Base-by-base conservation (phyloP, 2,888 invertebrate genomes). In the Portevinia maculata region DNA sequence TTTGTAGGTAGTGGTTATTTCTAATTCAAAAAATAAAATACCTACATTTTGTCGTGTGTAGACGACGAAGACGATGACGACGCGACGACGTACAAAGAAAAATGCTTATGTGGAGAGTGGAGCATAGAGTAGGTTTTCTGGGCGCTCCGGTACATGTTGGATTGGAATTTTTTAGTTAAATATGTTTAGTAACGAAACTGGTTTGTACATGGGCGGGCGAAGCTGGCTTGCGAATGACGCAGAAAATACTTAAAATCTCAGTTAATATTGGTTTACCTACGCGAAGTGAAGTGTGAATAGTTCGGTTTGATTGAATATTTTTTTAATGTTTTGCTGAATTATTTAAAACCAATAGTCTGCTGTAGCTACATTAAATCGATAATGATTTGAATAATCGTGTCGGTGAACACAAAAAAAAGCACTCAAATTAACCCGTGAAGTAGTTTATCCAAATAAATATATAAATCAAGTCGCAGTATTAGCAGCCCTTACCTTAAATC, bases 141-240 rank as follows among this genome's bases (percentile, higher is more conserved):
- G 69, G 75, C 62, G 57, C 69, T 50, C 69, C 57, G 62, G 52
- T 69, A 75, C 62, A 75, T 62, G 74, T 79, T 69, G 50, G 57
- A 69, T 75, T 59, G 78, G 70, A 65, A 59, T 70, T 48, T 79
- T 62, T 76, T 64, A 62, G 76, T 70, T 76, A 74, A 79, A 79
- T 69, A 69, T 69, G 69, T 79, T 79, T 79, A 79, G 79, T 79
- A 75, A 69, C 69, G 75, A 79, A 79, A 79, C 79, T 79, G 79
- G 79, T 79, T 79, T 79, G 62, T 75, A 75, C 67, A 75, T 75
- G 79, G 69, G 75, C 75, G 75, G 79, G 30, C 59, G 65, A 75
- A 67, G 55, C 19, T 64, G 57, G 17, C 34, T 75, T 69, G 75
- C 62, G 79, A 75, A 79, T 74, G 62, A 69, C 75, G 74, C 75